A percentile compares a stretch with the other conserved stretches of the same genome.
These are phyloP conservation scores for Cyprinus carpio DNA, from an alignment of 2,113 vertebrate species.

Conservation along the genomic window DNA sequence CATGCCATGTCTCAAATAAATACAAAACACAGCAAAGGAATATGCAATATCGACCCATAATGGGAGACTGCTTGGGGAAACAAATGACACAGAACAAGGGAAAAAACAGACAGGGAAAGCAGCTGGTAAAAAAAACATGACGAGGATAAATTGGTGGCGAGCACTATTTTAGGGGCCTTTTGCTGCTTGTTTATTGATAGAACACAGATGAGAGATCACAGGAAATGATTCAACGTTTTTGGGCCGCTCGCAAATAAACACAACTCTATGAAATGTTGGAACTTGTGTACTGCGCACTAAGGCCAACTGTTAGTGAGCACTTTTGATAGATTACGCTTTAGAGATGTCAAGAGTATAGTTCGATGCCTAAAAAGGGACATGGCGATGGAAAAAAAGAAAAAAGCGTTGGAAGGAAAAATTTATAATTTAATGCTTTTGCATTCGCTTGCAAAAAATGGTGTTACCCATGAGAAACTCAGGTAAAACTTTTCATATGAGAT, in stretches of 20 bases:
- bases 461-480: neutral
- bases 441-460: neutral
- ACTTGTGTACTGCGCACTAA: neutral
- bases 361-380: too few relatives aligned
- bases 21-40: constrained; percentile 45
- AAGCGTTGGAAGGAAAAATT: neutral
- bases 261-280: neutral
- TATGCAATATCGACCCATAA: constrained; percentile 40
- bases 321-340: neutral
- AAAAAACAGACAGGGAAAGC: constrained; percentile 25
- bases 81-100: neutral
- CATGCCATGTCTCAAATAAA: constrained; percentile 47
- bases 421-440: neutral
- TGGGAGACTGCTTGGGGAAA: constrained; percentile 18
- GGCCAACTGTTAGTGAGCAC: neutral
- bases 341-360: neutral
- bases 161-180: constrained; percentile 1
- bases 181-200: neutral
- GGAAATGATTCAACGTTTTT: neutral
- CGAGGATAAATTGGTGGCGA: constrained; percentile 12
- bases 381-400: too few relatives aligned
- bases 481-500: too few relatives aligned
- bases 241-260: neutral
- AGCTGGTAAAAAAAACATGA: neutral
- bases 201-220: neutral